Conservation (phyloP, 2,888 invertebrate genomes). For the Drosophila gaucha region DNA sequence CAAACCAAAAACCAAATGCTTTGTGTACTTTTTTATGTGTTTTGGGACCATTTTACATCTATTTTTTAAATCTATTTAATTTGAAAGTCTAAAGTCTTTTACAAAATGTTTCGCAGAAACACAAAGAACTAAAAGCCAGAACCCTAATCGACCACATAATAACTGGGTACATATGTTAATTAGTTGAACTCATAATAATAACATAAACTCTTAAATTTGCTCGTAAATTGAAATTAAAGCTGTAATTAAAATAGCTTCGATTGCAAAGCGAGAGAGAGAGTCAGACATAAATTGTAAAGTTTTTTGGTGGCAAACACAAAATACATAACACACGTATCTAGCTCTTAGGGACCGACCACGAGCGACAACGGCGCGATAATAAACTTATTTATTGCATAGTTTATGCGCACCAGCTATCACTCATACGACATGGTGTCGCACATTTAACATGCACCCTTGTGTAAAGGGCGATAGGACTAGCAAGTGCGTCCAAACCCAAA, state of each 20-base stretch:
- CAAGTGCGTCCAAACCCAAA: slow-evolving; percentile 38
- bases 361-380: slow-evolving; percentile 62
- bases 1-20: slow-evolving; percentile 55
- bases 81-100: slow-evolving; percentile 38
- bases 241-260: slow-evolving; percentile 5
- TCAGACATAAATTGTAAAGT: slow-evolving; percentile 36
- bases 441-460: slow-evolving; percentile 74
- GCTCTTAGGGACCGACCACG: slow-evolving; percentile 35
- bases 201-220: too few relatives aligned
- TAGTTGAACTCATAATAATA: too few relatives aligned
- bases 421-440: slow-evolving; percentile 73
- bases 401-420: slow-evolving; percentile 78
- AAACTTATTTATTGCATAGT: slow-evolving; percentile 82
- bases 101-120: not conserved
- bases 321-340: not conserved
- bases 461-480: slow-evolving; percentile 66
- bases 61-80: slow-evolving; percentile 39
- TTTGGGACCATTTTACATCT: slow-evolving; percentile 25
- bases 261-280: not conserved
- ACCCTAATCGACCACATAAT: not conserved
- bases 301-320: slow-evolving; percentile 21
- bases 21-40: slow-evolving; percentile 47
- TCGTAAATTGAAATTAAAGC: not conserved
- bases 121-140: not conserved
- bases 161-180: not conserved